Evolutionary conservation across 1,140 invertebrate genomes (phyloP), one percentile per base, ranked within the genome.

Genomic region (Drosophila suzukii): DNA sequence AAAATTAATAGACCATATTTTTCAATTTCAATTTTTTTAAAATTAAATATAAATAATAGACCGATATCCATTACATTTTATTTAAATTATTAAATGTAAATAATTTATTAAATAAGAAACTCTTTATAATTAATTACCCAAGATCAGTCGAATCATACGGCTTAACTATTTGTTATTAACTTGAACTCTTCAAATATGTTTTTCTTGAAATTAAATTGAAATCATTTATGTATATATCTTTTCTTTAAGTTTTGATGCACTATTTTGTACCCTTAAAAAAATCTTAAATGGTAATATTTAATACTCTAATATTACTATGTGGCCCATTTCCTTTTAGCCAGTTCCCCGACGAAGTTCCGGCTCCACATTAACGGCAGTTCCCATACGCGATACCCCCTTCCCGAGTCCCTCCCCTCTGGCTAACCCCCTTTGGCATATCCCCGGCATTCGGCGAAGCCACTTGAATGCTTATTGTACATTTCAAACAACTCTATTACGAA

Each of bases 401-500:
- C 43, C 1, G 3, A 17, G 34, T 11, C 11, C 47, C 34, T 38
- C n/a, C 13, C 41, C 43, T 24, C 17, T 12, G 11, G 38, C 55
- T 59, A 43, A 53, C 15, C 32, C 63, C 61, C 30, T 17, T 53
- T 47, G 38, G 15, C 44, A 46, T 63, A 63, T 66, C 43, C 43
- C 58, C 62, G 78, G 65, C 57, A 71, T 80, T 78, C 50, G 68
- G 68, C 62, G 82, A 80, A 88, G 83, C 83, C 79, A 86, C 83
- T 86, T 86, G 83, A 88, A 83, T 77, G 80, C 84, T 88, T 88
- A 89, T 89, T 90, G 80, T 89, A 89, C 84, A 89, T 89, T 89
- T 89, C 84, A 89, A 89, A 89, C 84, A 89, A 89, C 84, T 89
- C 84, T 89, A 89, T 89, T 89, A 89, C 84, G 84, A 89, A 89